Evolutionary conservation across 2,113 vertebrate species (phyloP).

Genomic region (Dromas ardeola): DNA sequence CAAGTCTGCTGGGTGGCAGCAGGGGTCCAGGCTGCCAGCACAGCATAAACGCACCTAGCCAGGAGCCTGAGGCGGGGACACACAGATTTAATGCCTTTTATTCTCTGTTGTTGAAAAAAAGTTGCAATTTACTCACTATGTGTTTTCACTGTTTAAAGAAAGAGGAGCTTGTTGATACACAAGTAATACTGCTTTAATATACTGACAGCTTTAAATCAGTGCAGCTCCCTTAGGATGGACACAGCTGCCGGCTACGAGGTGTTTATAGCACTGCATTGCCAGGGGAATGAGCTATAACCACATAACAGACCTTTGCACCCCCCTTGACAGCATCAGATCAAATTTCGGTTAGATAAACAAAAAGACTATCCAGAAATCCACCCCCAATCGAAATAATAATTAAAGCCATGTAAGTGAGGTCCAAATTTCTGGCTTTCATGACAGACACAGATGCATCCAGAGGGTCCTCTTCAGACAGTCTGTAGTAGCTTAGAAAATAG

Average conservation of each 20-base stretch:
- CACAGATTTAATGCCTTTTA: background rate
- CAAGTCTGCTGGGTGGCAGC: background rate
- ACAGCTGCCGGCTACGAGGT: background rate
- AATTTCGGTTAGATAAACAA: background rate
- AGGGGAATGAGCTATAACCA: background rate
- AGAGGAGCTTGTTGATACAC: background rate
- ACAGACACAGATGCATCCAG: background rate
- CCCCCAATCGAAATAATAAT: background rate
- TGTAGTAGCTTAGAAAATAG: background rate
- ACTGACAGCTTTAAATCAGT: background rate
- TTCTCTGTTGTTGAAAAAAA: background rate
- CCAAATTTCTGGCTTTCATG: background rate
- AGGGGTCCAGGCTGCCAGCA: background rate
- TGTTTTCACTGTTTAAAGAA: background rate
- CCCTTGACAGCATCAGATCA: background rate
- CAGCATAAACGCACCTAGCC: background rate
- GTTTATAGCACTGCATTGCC: background rate
- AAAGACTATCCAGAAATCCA: background rate
- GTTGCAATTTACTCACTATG: background rate
- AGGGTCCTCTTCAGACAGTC: background rate
- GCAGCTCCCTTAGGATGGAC: background rate
- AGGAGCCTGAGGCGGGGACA: background rate
- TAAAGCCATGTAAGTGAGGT: fast-evolving
- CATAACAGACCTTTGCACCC: background rate
- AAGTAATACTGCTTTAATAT: background rate